These are phyloP conservation scores for Clitarchus hookeri DNA, from an alignment of 2,888 invertebrate species.

Conservation along the genomic window DNA sequence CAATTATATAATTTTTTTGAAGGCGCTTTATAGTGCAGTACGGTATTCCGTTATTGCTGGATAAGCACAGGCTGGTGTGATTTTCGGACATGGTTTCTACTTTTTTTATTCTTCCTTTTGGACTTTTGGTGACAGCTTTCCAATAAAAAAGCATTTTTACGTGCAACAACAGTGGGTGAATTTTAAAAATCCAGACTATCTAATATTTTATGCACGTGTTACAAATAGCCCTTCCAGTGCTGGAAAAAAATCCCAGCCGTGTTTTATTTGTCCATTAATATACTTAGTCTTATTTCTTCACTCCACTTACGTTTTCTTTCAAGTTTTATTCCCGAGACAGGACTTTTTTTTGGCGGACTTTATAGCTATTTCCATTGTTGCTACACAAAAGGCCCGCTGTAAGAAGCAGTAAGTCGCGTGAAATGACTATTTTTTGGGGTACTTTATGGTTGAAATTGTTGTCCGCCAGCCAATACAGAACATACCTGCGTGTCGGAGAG, in stretches of 20 bases:
- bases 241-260: background rate
- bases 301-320: background rate
- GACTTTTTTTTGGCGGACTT: background rate
- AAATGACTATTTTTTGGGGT: background rate
- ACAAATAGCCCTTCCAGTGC: background rate
- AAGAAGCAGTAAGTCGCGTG: conserved; percentile 7
- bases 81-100: too few relatives aligned
- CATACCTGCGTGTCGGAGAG: background rate
- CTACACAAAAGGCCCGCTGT: background rate
- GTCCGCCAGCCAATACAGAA: background rate
- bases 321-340: background rate
- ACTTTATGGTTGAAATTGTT: background rate
- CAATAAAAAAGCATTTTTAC: too few relatives aligned
- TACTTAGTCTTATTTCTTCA: background rate
- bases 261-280: background rate
- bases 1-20: too few relatives aligned
- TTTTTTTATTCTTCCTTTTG: too few relatives aligned
- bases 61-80: too few relatives aligned
- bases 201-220: background rate
- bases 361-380: background rate
- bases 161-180: too few relatives aligned
- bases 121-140: too few relatives aligned
- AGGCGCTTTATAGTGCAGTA: too few relatives aligned
- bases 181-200: too few relatives aligned
- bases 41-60: too few relatives aligned